phyloP scores from a whole-genome alignment of 2,797 vertebrate genomes.

The Brachyalestes nurse region DNA sequence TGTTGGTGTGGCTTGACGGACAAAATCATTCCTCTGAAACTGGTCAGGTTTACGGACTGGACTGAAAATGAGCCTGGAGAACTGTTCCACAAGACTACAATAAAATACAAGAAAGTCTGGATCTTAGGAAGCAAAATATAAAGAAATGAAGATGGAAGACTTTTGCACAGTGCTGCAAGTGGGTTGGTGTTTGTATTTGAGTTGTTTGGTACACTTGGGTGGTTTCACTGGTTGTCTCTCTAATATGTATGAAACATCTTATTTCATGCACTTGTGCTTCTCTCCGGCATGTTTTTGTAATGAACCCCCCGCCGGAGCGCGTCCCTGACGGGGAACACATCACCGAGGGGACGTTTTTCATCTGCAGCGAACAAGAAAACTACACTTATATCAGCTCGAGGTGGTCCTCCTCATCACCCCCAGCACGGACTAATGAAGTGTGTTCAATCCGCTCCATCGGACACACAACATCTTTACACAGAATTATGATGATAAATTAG shows the following conservation, averaged over 20 bases:
- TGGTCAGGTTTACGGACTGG: no score
- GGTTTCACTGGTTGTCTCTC: no score
- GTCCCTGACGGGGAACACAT: slow-evolving; percentile 44
- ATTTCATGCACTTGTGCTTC: neutral
- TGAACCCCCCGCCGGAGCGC: slow-evolving; percentile 32
- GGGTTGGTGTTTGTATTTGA: no score
- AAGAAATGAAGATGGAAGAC: no score
- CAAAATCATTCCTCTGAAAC: no score
- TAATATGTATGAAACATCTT: neutral
- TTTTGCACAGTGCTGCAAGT: no score
- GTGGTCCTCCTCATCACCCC: neutral
- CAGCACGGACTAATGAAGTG: slow-evolving; percentile 18
- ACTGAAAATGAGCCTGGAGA: no score
- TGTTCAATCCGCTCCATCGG: slow-evolving; percentile 11
- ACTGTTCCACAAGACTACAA: no score
- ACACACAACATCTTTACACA: neutral
- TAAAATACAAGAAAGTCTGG: no score
- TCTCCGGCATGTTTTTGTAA: neutral
- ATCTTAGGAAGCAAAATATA: no score
- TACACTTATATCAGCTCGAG: slow-evolving; percentile 25
- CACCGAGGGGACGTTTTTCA: slow-evolving; percentile 45
- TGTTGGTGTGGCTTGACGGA: no score
- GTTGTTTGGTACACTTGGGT: no score
- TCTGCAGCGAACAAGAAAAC: slow-evolving; percentile 45
- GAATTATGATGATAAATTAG: slow-evolving; percentile 14